phyloP scores from a whole-genome alignment of 2,888 invertebrate species.

The Myopa testacea region DNA sequence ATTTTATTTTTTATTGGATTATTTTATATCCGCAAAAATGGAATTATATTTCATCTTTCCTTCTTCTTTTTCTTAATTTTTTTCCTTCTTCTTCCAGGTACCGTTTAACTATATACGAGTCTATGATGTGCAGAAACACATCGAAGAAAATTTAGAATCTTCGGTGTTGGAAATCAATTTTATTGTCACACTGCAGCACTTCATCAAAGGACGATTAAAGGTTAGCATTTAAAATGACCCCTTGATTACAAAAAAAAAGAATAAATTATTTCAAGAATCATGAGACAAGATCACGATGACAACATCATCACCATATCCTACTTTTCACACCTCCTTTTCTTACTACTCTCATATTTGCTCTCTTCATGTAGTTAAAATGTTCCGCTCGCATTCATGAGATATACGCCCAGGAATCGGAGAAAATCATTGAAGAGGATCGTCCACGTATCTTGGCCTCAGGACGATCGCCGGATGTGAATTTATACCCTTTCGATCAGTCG shows the following conservation, averaged over 20 bases:
- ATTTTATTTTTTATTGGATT: neutral
- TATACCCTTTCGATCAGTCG: conserved; percentile 66
- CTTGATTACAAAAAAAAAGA: too few relatives aligned
- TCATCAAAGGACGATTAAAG: conserved; percentile 64
- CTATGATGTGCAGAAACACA: conserved; percentile 63
- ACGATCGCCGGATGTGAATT: conserved; percentile 65
- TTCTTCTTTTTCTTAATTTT: neutral
- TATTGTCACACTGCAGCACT: conserved; percentile 64
- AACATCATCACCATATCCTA: too few relatives aligned
- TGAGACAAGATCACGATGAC: neutral
- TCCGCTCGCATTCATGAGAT: conserved; percentile 66
- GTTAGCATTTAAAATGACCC: conserved; percentile 47
- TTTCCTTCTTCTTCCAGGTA: conserved; percentile 54
- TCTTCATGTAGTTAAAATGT: conserved; percentile 60
- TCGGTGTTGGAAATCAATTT: conserved; percentile 65
- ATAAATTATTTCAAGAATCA: neutral
- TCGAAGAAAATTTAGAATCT: conserved; percentile 63
- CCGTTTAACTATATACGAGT: conserved; percentile 59
- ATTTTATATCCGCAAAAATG: neutral
- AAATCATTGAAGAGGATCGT: conserved; percentile 66
- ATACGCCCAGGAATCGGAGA: conserved; percentile 66
- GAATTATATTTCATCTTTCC: conserved; percentile 9
- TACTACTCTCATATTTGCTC: neutral
- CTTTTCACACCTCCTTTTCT: neutral
- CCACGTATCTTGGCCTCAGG: conserved; percentile 68